Percentiles rank a stretch among this genome's conserved stretches.
phyloP scores from a whole-genome alignment of 2,113 vertebrate genomes.

The Boulengeromyrus knoepffleri region DNA sequence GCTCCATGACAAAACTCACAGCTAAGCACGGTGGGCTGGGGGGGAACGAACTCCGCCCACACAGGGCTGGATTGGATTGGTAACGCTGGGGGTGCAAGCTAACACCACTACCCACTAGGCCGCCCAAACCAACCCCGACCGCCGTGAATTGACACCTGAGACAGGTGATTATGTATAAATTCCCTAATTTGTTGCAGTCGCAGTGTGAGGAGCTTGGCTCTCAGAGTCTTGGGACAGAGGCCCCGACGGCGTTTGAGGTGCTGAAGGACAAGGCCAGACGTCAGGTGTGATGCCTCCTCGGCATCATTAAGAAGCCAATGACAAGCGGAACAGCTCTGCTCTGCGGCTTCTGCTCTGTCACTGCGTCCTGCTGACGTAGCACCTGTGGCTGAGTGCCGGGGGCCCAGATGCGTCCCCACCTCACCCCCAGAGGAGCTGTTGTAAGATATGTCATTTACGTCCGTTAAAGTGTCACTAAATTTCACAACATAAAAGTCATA shows the following conservation, averaged over 20 bases:
- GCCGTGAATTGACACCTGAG: neutral
- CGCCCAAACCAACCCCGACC: neutral
- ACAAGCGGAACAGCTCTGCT: neutral
- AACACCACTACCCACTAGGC: neutral
- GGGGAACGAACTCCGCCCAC: neutral
- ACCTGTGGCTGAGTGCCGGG: neutral
- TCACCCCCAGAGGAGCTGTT: neutral
- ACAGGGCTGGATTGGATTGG: neutral
- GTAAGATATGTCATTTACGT: neutral
- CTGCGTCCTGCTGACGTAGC: neutral
- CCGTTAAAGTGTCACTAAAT: neutral
- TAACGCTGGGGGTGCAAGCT: neutral
- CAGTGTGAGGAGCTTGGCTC: neutral
- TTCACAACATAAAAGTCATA: neutral
- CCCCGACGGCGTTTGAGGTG: neutral
- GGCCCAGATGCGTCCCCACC: neutral
- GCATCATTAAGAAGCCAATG: conserved; percentile 13
- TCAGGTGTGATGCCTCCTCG: neutral
- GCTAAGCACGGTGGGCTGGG: neutral
- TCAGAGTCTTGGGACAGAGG: neutral
- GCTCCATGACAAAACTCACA: neutral
- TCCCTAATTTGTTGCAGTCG: neutral
- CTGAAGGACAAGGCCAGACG: neutral
- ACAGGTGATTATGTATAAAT: neutral
- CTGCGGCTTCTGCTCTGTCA: neutral